These are phyloP conservation scores for Cassiopea andromeda DNA, from an alignment of 30 jellyfish, hydroid and myxozoan genomes.

Conservation along the genomic window DNA sequence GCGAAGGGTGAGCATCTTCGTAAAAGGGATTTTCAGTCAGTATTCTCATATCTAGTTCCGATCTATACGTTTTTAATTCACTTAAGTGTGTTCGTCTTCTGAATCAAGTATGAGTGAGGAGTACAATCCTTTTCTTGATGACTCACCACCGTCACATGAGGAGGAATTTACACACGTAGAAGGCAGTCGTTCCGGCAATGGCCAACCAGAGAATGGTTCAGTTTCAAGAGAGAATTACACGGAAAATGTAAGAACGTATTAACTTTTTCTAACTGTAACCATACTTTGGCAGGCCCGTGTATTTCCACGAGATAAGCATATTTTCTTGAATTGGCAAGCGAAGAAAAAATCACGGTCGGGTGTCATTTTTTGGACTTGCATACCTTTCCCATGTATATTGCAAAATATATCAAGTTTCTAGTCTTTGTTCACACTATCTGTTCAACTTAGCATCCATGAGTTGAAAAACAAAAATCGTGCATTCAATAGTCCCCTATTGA, in stretches of 20 bases:
- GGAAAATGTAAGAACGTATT: constrained; percentile 28
- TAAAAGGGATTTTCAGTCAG: not conserved
- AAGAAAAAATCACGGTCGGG: too few species aligned
- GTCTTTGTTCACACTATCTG: too few species aligned
- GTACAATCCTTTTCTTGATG: constrained; percentile 80
- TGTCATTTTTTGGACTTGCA: too few species aligned
- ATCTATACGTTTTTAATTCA: not conserved
- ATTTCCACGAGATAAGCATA: too few species aligned
- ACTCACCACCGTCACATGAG: constrained; percentile 27
- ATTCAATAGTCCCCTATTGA: too few species aligned
- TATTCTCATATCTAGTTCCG: not conserved
- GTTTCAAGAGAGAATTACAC: constrained; percentile 24
- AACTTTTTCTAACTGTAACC: not conserved
- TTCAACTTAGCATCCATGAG: too few species aligned
- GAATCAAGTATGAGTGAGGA: constrained; percentile 52
- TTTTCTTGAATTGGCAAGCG: too few species aligned
- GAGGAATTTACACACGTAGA: constrained; percentile 55
- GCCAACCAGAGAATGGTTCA: constrained; percentile 39
- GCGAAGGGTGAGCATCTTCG: not conserved
- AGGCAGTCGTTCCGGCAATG: constrained; percentile 18
- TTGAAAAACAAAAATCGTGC: too few species aligned
- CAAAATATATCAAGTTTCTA: too few species aligned
- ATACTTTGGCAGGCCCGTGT: not conserved
- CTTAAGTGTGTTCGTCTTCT: not conserved
- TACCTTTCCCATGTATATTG: too few species aligned